Evolutionary conservation across 2,888 invertebrate genomes (phyloP).

Genomic region (Mechanitis mazaeus): DNA sequence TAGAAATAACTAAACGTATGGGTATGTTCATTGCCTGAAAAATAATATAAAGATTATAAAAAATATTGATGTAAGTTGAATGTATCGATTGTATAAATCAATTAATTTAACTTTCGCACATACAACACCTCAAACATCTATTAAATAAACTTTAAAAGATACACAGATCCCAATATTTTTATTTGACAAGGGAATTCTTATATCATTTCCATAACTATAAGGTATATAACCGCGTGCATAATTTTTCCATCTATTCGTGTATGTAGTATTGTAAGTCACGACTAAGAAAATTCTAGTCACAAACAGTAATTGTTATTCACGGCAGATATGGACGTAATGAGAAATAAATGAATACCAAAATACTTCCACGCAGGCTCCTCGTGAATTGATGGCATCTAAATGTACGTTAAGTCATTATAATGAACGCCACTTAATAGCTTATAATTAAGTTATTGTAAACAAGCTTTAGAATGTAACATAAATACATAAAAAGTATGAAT

Average conservation of each 20-base stretch:
- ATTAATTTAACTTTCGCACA: too few relatives aligned
- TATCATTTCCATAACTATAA: background rate
- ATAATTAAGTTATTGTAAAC: constrained; percentile 12
- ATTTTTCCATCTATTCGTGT: background rate
- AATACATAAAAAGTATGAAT: too few relatives aligned
- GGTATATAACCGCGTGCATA: background rate
- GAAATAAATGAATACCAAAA: constrained; percentile 28
- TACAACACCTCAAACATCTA: too few relatives aligned
- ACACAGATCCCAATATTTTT: background rate
- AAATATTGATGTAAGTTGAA: too few relatives aligned
- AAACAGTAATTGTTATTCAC: constrained; percentile 30
- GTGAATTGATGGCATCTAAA: constrained; percentile 17
- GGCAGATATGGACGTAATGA: constrained; percentile 29
- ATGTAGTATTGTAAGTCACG: constrained; percentile 28
- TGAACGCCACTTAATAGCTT: background rate
- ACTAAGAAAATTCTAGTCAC: constrained; percentile 32
- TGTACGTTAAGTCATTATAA: constrained; percentile 13
- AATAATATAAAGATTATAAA: too few relatives aligned
- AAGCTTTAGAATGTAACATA: too few relatives aligned
- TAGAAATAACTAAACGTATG: too few relatives aligned
- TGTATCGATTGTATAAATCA: too few relatives aligned
- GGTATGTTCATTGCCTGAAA: too few relatives aligned
- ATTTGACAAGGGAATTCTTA: constrained; percentile 1
- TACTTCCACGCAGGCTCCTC: constrained; percentile 21
- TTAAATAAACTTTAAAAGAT: background rate